Percentiles rank a stretch among this genome's conserved stretches.
Conservation (phyloP, 2,113 vertebrate species). For the Willisornis vidua region DNA sequence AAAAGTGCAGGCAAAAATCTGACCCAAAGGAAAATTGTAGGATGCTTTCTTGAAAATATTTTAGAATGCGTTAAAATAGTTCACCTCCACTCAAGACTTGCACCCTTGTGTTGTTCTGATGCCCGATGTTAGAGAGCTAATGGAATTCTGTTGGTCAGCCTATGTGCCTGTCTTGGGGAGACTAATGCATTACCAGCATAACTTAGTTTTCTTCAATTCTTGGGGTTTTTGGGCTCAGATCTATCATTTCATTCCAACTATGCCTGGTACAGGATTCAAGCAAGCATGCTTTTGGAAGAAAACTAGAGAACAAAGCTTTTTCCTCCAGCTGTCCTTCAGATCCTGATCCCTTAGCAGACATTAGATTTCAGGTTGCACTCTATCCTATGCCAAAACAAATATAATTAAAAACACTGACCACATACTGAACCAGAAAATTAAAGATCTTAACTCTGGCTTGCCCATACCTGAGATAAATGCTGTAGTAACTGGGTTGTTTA, state of each 20-base stretch:
- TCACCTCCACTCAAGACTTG: not conserved
- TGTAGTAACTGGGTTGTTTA: not conserved
- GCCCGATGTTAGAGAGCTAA: fast-evolving
- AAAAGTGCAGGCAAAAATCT: not conserved
- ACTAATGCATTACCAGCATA: not conserved
- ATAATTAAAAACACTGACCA: not conserved
- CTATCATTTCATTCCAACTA: not conserved
- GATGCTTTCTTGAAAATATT: not conserved
- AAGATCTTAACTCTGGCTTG: not conserved
- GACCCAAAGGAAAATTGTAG: not conserved
- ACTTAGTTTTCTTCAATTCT: not conserved
- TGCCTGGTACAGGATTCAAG: not conserved
- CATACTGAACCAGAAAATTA: not conserved
- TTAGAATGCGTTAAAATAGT: not conserved
- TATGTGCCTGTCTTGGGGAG: not conserved
- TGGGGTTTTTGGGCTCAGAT: not conserved
- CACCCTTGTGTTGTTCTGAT: not conserved
- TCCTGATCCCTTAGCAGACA: not conserved
- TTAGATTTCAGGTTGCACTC: not conserved
- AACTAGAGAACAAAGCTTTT: not conserved
- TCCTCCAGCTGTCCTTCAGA: not conserved
- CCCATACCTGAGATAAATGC: not conserved
- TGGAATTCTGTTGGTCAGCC: not conserved
- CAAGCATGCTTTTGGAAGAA: not conserved
- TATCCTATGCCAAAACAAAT: not conserved